Evolutionary conservation across 2,113 vertebrate genomes (phyloP), one percentile per base, ranked within the genome.

Genomic region (Cinclus mexicanus): DNA sequence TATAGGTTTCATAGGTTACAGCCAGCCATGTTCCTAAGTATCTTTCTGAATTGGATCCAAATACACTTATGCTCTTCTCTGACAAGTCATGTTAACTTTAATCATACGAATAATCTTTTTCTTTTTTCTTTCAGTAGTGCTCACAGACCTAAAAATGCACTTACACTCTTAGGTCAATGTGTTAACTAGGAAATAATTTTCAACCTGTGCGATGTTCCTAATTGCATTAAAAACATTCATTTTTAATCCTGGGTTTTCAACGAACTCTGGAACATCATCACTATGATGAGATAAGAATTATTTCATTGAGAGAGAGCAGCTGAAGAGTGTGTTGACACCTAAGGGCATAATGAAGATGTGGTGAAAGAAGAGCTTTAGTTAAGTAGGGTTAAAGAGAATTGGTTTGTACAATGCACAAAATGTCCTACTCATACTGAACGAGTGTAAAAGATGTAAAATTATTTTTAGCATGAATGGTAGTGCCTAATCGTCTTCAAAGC

Each of bases 311-410:
- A 50, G 50, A 37, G 82, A 69, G 46, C 72, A 85, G 68, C 60
- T 68, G 74, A 88, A 50, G 78, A 61, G 46, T 24, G 75, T 79
- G 65, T 75, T 93, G 63, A 76, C 70, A 65, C 79, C 53, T 80
- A 23, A 85, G 75, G 53, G 29, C 55, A 22, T 44, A 80, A 92
- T 7, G 50, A 82, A 44, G 41, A 71, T 44, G 57, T 71, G 49
- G 44, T 90, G 75, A 94, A 87, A 79, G 21, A 75, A 52, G 61
- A 90, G 82, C n/a, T 94, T 84, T 85, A 41, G 69, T 87, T 87
- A 82, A 91, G 65, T 18, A 41, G 44, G 22, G 10, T 53, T 84
- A 60, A 80, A 82, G 53, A 57, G 75, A 65, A 44, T 55, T 28
- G 12, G 22, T 85, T 87, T 93, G 28, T 83, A 44, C 20, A 37